Conservation (phyloP, 2,888 invertebrate genomes). For the Leucozona laternaria region DNA sequence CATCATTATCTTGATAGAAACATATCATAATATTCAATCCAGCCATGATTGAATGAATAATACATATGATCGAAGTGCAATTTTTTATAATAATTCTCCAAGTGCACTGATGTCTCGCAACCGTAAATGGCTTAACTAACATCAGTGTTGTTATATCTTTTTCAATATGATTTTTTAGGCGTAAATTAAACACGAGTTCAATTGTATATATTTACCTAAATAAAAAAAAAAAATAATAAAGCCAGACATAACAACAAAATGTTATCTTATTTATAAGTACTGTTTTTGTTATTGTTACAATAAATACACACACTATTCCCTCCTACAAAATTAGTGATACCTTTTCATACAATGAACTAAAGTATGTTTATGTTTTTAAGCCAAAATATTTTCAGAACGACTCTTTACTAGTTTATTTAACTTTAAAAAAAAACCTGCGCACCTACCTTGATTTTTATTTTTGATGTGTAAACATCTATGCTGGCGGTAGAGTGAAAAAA, state of each 20-base stretch:
- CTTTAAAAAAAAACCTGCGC: no score
- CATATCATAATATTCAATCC: background rate
- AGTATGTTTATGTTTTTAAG: no score
- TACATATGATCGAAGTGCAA: background rate
- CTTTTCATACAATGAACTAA: no score
- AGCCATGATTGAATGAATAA: conserved; percentile 18
- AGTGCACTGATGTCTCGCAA: conserved; percentile 12
- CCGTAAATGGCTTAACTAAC: background rate
- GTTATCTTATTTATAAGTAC: background rate
- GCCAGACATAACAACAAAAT: background rate
- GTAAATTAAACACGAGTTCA: background rate
- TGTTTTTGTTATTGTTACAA: no score
- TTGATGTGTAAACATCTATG: no score
- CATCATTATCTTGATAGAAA: conserved; percentile 36
- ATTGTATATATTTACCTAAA: no score
- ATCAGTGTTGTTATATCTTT: conserved; percentile 3
- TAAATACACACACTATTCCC: no score
- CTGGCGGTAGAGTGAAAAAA: no score
- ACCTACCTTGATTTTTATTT: no score
- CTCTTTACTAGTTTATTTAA: background rate
- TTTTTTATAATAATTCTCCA: conserved; percentile 14
- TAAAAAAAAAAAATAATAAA: background rate
- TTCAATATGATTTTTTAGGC: background rate
- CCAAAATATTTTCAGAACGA: no score
- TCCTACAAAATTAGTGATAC: no score